Evolutionary conservation across 2,888 invertebrate species (phyloP), one percentile per base, ranked within the genome.

Genomic region (Drosophila pseudotakahashii): DNA sequence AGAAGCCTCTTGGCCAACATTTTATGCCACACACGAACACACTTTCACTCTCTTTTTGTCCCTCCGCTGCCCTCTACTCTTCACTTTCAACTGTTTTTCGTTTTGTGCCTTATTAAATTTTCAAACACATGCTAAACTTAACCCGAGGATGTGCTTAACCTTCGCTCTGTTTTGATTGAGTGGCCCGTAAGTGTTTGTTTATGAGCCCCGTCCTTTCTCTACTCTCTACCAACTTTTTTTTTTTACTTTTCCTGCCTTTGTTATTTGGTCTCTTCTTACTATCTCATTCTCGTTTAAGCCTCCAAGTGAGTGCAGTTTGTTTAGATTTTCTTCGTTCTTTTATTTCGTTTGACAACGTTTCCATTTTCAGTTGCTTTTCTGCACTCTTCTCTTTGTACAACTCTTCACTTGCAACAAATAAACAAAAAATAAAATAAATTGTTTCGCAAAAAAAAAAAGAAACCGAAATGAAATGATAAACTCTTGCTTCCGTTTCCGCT

Each of bases 401-500:
- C 52, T 67, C 19, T 60, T 58, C 53, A 44, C 51, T 60, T 61
- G 48, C 66, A 66, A 73, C 42, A 71, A 75, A 41, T 42, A 76
- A 68, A 57, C 45, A 54, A 32, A 14, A 41, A 45, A 19, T 3
- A 51, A 36, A 74, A 48, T 37, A 51, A 45, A 37, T 53, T 55
- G 50, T 53, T 39, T 42, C 34, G 36, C 51, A 62, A 66, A 39
- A 66, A 68, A 74, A 48, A 19, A 57, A 53, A 26, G 23, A 16
- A 30, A 61, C 61, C 41, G 60, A 72, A 77, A 71, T 52, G 66
- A 62, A 74, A 78, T 68, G 70, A 71, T 80, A 76, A 76, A 81
- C 78, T 86, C 81, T 73, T 72, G 78, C 88, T 88, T 85, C 85
- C 88, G 86, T 81, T 85, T 88, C 85, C 85, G 88, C 85, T 85